phyloP scores from a whole-genome alignment of 2,888 invertebrate genomes.

The Pocota personata region DNA sequence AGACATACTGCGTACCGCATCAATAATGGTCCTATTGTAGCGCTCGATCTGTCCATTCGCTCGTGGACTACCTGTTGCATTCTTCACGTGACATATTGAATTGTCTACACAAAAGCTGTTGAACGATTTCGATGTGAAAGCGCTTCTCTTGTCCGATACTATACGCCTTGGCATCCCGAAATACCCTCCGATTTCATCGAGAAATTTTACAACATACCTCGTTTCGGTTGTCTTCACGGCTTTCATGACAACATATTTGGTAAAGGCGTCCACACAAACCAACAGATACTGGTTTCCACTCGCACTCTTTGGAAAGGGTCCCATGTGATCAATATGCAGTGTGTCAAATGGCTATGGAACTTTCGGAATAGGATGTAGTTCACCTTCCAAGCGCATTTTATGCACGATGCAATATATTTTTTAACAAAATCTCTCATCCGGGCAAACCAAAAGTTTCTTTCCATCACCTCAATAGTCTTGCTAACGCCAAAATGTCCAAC shows the following conservation, averaged over 20 bases:
- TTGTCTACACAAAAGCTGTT: background rate
- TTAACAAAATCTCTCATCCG: conserved; percentile 20
- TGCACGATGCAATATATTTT: conserved; percentile 32
- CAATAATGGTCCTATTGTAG: no score
- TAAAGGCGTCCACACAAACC: conserved; percentile 27
- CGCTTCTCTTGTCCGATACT: conserved; percentile 14
- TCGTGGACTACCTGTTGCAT: conserved; percentile 12
- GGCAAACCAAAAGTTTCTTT: conserved; percentile 19
- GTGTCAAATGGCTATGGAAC: no score
- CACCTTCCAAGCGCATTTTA: conserved; percentile 6
- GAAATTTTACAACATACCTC: background rate
- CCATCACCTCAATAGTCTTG: background rate
- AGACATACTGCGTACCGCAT: no score
- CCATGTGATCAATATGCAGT: conserved; percentile 33
- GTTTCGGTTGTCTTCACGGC: conserved; percentile 2
- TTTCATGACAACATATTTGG: conserved; percentile 11
- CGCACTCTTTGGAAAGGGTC: conserved; percentile 28
- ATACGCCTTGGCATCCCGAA: conserved; percentile 21
- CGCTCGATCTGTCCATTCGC: conserved; percentile 5
- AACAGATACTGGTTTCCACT: conserved; percentile 7
- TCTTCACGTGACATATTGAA: background rate
- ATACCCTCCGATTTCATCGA: background rate
- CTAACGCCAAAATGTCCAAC: conserved; percentile 16
- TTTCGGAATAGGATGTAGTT: no score
- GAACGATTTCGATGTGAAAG: conserved; percentile 11